phyloP scores from a whole-genome alignment of 1,140 invertebrate species.

The Stegodyphus mimosarum region DNA sequence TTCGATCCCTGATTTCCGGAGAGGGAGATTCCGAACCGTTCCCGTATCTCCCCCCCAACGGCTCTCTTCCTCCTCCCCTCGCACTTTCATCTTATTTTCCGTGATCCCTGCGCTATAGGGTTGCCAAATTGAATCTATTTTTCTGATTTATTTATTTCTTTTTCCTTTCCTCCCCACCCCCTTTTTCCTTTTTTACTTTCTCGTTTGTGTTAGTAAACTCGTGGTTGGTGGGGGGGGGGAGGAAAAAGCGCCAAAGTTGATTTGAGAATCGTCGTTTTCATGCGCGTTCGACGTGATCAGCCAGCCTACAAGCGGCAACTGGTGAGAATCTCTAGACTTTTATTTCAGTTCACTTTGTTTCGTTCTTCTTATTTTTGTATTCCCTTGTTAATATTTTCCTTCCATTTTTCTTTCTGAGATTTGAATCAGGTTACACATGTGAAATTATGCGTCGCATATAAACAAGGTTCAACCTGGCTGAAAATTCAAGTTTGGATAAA shows the following conservation, averaged over 20 bases:
- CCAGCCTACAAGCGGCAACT: background rate
- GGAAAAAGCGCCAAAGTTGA: too few relatives aligned
- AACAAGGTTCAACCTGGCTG: background rate
- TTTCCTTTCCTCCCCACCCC: background rate
- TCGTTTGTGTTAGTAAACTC: constrained; percentile 42
- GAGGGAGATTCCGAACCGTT: background rate
- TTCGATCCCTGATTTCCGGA: constrained; percentile 59
- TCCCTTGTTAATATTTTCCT: background rate
- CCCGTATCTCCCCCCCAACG: background rate
- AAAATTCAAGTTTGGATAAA: background rate
- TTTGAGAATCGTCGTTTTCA: background rate
- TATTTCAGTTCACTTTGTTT: background rate
- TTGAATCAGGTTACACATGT: background rate
- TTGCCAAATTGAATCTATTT: constrained; percentile 60
- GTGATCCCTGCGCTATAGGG: constrained; percentile 51
- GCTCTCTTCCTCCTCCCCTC: background rate
- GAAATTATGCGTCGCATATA: background rate
- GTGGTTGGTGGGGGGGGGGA: too few relatives aligned
- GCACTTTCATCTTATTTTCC: constrained; percentile 51
- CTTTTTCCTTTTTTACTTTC: background rate
- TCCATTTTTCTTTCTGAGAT: background rate
- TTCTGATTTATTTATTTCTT: constrained; percentile 32
- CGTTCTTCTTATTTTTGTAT: background rate
- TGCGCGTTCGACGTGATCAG: background rate
- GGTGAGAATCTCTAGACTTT: background rate